Percentiles rank a stretch among this genome's conserved stretches.
These are phyloP conservation scores for Anarhynchus alexandrinus DNA, from an alignment of 2,113 vertebrate species.

Conservation along the genomic window DNA sequence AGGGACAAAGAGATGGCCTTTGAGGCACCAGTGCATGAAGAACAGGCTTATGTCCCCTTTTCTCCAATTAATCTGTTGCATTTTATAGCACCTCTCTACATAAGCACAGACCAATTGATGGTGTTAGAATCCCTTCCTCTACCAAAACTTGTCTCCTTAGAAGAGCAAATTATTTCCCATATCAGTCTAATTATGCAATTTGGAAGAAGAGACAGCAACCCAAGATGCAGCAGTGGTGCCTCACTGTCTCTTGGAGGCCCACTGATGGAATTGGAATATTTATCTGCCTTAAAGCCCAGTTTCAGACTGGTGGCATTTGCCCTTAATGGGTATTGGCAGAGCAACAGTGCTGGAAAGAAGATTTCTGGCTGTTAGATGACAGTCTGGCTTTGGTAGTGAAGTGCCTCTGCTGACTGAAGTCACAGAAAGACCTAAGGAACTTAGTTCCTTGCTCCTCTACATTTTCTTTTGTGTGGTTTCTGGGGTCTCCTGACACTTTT, in stretches of 20 bases:
- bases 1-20: background rate
- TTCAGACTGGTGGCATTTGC: background rate
- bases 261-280: background rate
- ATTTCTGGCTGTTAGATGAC: background rate
- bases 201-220: background rate
- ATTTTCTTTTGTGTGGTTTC: background rate
- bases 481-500: background rate
- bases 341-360: background rate
- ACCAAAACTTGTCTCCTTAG: background rate
- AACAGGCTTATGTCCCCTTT: background rate
- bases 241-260: background rate
- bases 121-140: background rate
- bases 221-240: background rate
- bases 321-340: background rate
- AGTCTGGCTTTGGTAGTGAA: background rate
- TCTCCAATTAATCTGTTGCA: background rate
- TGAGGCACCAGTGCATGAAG: background rate
- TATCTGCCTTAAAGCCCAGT: background rate
- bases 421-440: background rate
- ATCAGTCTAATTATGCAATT: background rate
- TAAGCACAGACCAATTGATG: background rate
- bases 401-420: background rate
- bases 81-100: background rate
- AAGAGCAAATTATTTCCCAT: background rate
- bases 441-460: background rate